These are phyloP conservation scores for Lissocephala sabroskyi DNA, from an alignment of 2,888 invertebrate genomes.

Conservation along the genomic window DNA sequence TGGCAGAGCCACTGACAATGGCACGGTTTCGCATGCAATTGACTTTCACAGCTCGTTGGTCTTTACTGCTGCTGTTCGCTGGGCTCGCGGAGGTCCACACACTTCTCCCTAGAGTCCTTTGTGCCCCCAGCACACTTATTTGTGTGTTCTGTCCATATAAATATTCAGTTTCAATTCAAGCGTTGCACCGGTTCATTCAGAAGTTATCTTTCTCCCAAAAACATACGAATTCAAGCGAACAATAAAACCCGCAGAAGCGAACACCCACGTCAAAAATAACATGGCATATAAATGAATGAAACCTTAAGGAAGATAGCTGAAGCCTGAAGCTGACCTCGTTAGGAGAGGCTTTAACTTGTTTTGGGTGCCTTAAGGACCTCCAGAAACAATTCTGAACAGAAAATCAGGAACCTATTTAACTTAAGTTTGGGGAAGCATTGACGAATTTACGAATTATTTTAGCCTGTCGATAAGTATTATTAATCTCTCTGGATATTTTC, in stretches of 20 bases:
- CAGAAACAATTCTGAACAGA: too few species aligned
- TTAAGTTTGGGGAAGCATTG: too few species aligned
- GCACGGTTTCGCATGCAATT: constrained; percentile 66
- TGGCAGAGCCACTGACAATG: constrained; percentile 45
- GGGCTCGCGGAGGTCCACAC: background rate
- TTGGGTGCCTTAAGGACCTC: too few species aligned
- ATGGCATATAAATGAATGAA: too few species aligned
- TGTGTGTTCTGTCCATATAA: background rate
- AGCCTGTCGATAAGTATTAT: background rate
- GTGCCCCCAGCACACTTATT: constrained; percentile 3
- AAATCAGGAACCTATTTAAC: too few species aligned
- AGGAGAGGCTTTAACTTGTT: too few species aligned
- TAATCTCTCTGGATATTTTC: background rate
- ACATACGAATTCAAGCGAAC: too few species aligned
- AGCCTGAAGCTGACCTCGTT: too few species aligned
- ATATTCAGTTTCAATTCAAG: background rate
- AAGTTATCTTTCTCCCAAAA: background rate
- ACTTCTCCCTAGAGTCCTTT: background rate
- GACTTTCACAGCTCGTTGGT: constrained; percentile 65
- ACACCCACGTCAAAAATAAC: too few species aligned
- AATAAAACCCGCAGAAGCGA: too few species aligned
- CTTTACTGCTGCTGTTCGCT: constrained; percentile 41
- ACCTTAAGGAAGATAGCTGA: too few species aligned
- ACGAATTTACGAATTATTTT: background rate
- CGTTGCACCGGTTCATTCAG: background rate